These are phyloP conservation scores for Lepidurus packardi DNA, from an alignment of 1,140 invertebrate species.

Conservation along the genomic window DNA sequence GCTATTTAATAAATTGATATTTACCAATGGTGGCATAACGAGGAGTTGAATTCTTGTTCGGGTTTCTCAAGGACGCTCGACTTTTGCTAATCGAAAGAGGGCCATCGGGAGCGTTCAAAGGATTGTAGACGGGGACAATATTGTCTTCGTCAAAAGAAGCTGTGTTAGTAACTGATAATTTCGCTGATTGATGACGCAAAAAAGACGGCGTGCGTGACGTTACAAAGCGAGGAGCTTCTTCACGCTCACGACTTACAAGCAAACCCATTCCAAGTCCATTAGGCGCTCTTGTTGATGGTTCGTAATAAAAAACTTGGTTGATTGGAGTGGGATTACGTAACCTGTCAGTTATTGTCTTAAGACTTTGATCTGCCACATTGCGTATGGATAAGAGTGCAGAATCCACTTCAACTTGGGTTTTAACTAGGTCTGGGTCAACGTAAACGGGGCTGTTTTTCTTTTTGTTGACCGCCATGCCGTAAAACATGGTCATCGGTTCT, in stretches of 20 bases:
- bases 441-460: background rate
- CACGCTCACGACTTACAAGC: slow-evolving; percentile 14
- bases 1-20: background rate
- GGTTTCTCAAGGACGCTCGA: background rate
- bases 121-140: background rate
- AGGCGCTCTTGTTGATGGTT: background rate
- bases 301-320: background rate
- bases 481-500: background rate
- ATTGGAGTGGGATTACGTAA: background rate
- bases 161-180: background rate
- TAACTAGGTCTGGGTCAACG: background rate
- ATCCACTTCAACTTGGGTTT: background rate
- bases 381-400: background rate
- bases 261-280: slow-evolving; percentile 10
- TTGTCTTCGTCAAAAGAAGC: background rate
- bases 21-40: background rate
- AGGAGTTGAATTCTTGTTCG: background rate
- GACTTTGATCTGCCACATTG: background rate
- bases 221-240: background rate
- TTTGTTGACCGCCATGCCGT: background rate
- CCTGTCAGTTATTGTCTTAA: background rate
- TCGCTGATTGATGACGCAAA: background rate
- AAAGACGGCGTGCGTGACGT: background rate
- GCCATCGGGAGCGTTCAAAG: background rate
- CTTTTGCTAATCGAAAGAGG: background rate